Evolutionary conservation across 2,113 vertebrate genomes (phyloP).

Genomic region (Tautogolabrus adspersus): DNA sequence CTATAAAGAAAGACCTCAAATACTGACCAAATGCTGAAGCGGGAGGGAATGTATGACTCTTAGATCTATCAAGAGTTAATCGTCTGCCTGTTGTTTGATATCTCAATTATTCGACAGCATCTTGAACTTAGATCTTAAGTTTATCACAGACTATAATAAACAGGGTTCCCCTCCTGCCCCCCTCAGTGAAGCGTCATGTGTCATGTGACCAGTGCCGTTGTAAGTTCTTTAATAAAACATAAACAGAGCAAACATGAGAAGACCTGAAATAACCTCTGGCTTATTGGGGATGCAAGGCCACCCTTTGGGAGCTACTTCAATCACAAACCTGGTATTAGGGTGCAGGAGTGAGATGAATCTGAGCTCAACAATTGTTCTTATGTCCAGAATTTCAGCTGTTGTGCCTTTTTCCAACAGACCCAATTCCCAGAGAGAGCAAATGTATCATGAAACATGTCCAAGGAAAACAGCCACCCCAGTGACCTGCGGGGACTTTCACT

Average conservation of each 20-base stretch:
- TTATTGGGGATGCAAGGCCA: slow-evolving; percentile 46
- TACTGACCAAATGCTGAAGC: too few species aligned
- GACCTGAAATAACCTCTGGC: slow-evolving; percentile 47
- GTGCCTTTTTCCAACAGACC: slow-evolving; percentile 30
- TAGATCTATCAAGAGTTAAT: too few species aligned
- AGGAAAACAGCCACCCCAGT: slow-evolving; percentile 72
- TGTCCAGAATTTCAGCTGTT: slow-evolving; percentile 19
- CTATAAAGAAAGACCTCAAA: too few species aligned
- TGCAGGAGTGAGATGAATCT: slow-evolving; percentile 31
- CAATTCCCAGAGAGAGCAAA: slow-evolving; percentile 71
- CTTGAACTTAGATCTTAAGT: neutral
- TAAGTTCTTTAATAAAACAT: slow-evolving; percentile 54
- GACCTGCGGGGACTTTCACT: slow-evolving; percentile 71
- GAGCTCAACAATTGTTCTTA: slow-evolving; percentile 29
- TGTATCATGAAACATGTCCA: slow-evolving; percentile 76
- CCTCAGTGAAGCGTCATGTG: neutral
- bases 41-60: too few species aligned
- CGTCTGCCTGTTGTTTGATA: too few species aligned
- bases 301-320: slow-evolving; percentile 34
- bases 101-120: too few species aligned
- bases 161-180: neutral
- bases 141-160: slow-evolving; percentile 25
- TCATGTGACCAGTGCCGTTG: slow-evolving; percentile 23
- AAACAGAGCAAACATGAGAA: slow-evolving; percentile 33
- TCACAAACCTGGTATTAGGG: slow-evolving; percentile 33